phyloP scores from a whole-genome alignment of 2,113 vertebrate species.

The Morone saxatilis region DNA sequence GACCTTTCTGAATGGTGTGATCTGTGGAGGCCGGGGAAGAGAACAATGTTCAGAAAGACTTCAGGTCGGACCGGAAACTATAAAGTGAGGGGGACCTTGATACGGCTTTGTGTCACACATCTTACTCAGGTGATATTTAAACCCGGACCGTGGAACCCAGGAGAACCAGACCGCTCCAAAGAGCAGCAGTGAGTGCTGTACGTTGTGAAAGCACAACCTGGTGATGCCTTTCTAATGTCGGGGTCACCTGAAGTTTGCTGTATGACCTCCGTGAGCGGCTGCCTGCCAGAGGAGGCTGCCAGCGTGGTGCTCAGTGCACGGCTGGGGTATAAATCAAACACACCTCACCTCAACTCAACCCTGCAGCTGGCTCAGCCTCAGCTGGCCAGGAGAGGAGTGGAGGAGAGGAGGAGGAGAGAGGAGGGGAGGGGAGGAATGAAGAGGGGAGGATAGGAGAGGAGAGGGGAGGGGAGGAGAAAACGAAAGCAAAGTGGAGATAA shows the following conservation, averaged over 20 bases:
- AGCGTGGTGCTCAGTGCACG: background rate
- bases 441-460: background rate
- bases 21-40: too few species aligned
- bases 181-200: background rate
- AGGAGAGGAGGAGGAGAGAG: too few species aligned
- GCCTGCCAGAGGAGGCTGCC: constrained; percentile 40
- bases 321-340: constrained; percentile 53
- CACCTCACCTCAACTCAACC: constrained; percentile 34
- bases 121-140: too few species aligned
- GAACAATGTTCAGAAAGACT: too few species aligned
- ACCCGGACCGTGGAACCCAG: too few species aligned
- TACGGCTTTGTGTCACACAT: too few species aligned
- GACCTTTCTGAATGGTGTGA: too few species aligned
- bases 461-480: background rate
- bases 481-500: background rate
- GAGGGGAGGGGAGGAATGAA: background rate
- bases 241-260: constrained; percentile 43
- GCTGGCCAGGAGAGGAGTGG: background rate
- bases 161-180: too few species aligned
- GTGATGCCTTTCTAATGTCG: background rate
- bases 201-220: constrained; percentile 17
- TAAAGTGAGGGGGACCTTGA: too few species aligned
- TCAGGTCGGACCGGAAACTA: too few species aligned
- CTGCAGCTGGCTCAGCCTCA: constrained; percentile 33
- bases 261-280: constrained; percentile 18